Conservation (phyloP, 2,113 vertebrate species). For the Centropristis striata region DNA sequence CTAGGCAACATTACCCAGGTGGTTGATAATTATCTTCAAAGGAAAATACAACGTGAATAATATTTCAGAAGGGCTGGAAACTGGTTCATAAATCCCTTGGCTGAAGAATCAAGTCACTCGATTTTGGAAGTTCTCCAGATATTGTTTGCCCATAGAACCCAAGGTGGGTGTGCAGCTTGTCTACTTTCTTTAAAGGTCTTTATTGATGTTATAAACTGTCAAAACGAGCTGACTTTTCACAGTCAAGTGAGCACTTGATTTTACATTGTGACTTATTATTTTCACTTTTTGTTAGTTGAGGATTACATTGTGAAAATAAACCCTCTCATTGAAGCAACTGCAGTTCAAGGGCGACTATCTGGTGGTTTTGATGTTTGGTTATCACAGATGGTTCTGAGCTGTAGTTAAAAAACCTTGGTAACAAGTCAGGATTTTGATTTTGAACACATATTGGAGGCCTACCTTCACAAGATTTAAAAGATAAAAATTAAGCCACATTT, state of each 20-base stretch:
- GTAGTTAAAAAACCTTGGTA: background rate
- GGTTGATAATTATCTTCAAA: background rate
- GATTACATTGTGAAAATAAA: background rate
- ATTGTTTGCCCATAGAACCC: background rate
- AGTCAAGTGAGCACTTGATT: background rate
- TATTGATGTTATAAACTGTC: background rate
- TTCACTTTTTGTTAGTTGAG: background rate
- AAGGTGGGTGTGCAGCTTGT: background rate
- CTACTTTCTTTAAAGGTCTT: background rate
- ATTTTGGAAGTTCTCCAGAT: background rate
- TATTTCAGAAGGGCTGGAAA: background rate
- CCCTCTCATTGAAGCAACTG: background rate
- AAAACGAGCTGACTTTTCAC: background rate
- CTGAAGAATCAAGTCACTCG: background rate
- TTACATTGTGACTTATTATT: background rate
- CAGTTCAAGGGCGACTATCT: conserved; percentile 9
- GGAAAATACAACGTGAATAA: conserved; percentile 2
- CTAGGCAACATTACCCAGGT: background rate
- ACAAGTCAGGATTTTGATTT: background rate
- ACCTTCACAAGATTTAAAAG: background rate
- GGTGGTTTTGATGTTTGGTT: background rate
- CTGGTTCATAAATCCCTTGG: background rate
- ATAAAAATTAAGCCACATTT: background rate
- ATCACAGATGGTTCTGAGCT: background rate
- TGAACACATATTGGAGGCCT: background rate